Conservation (phyloP, 2,888 invertebrate genomes). For the Eupsilia transversa region DNA sequence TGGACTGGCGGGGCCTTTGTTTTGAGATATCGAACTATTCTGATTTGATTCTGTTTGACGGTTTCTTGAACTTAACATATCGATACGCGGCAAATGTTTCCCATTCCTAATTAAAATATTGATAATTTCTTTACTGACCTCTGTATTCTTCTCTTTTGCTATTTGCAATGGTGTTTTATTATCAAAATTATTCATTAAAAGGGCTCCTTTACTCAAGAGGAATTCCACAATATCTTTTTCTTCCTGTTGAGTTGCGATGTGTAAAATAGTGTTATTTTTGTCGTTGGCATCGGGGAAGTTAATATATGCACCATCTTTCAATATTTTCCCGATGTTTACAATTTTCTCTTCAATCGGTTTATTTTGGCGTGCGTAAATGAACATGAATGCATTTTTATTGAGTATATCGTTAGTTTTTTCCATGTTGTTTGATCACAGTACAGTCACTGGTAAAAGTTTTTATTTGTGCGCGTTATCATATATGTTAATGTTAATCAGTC, state of each 20-base stretch:
- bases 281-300: conserved; percentile 61
- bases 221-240: conserved; percentile 61
- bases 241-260: conserved; percentile 58
- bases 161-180: conserved; percentile 54
- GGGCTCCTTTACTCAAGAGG: conserved; percentile 49
- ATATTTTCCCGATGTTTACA: conserved; percentile 44
- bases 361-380: conserved; percentile 58
- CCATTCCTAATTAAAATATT: conserved; percentile 44
- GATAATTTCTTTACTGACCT: conserved; percentile 47
- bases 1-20: background rate
- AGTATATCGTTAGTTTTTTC: conserved; percentile 47
- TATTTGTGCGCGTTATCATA: conserved; percentile 23
- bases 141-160: conserved; percentile 55
- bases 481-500: conserved; percentile 14
- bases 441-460: conserved; percentile 2
- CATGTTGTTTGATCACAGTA: conserved; percentile 44
- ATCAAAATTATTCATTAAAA: conserved; percentile 41
- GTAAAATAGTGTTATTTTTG: conserved; percentile 60
- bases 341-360: conserved; percentile 55
- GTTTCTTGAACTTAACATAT: conserved; percentile 17
- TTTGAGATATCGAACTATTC: conserved; percentile 13
- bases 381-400: conserved; percentile 59
- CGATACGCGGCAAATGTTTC: conserved; percentile 8
- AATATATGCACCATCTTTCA: conserved; percentile 62
- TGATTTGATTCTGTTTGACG: conserved; percentile 16